Evolutionary conservation across 2,113 vertebrate genomes (phyloP).

Genomic region (Myrmophylax atrothorax): DNA sequence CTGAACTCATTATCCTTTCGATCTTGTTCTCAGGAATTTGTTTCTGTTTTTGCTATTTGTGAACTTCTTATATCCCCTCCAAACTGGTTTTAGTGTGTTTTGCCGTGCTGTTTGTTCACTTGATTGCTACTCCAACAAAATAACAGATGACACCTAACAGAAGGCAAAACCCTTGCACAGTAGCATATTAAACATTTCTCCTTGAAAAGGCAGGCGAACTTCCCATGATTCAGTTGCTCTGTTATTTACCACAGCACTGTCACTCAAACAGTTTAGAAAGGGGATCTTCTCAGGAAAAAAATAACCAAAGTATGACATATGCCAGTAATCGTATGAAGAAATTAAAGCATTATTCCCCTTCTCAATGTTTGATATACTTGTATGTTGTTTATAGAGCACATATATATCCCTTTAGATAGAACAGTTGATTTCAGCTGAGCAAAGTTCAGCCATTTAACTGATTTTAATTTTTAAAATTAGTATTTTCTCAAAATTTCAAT

Average conservation of each 20-base stretch:
- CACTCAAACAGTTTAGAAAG: background rate
- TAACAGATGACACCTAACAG: background rate
- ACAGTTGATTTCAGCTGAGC: background rate
- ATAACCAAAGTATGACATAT: background rate
- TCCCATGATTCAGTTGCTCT: background rate
- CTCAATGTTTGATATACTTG: background rate
- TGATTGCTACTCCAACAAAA: background rate
- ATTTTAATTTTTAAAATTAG: background rate
- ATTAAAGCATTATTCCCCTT: background rate
- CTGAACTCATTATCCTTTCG: background rate
- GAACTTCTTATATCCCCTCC: background rate
- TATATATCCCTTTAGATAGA: background rate
- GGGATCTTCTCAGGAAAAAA: background rate
- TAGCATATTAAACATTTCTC: background rate
- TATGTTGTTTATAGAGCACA: accelerated
- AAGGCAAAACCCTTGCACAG: background rate
- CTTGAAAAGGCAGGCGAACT: background rate
- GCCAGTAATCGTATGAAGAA: background rate
- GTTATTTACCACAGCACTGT: background rate
- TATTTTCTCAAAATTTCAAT: background rate
- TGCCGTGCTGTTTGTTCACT: background rate
- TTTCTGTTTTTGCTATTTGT: background rate
- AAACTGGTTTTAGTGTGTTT: background rate
- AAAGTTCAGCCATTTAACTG: background rate
- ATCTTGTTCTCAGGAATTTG: background rate